Conservation (phyloP, 2,113 vertebrate species). For the Promerops cafer region DNA sequence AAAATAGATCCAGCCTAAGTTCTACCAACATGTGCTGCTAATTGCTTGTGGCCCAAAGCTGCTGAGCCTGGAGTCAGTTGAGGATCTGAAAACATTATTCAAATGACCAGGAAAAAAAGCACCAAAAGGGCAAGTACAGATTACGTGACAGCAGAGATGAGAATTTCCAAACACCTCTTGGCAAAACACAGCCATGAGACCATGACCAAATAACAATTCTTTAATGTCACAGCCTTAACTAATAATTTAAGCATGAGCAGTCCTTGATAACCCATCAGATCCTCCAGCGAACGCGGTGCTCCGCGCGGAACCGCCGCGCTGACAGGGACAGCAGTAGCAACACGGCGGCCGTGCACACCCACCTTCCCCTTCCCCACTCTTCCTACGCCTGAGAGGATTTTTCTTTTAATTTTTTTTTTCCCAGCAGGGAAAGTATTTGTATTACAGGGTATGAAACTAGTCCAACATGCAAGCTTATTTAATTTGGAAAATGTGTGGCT, state of each 20-base stretch:
- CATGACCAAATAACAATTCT: slow-evolving; percentile 31
- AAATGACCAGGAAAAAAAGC: slow-evolving; percentile 13
- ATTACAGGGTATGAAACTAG: slow-evolving; percentile 65
- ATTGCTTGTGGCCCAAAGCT: slow-evolving; percentile 51
- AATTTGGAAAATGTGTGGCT: slow-evolving; percentile 74
- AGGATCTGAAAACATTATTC: slow-evolving; percentile 39
- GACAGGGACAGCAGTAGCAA: background rate
- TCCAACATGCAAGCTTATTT: slow-evolving; percentile 67
- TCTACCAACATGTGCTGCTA: background rate
- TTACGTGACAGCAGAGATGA: slow-evolving; percentile 27
- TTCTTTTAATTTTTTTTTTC: background rate
- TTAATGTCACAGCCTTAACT: slow-evolving; percentile 48
- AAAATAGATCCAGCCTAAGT: background rate
- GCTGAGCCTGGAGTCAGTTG: slow-evolving; percentile 7
- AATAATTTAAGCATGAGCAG: slow-evolving; percentile 41
- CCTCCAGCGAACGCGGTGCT: background rate
- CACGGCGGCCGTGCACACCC: background rate
- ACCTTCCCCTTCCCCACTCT: background rate
- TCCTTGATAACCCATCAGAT: slow-evolving; percentile 30
- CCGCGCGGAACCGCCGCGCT: background rate
- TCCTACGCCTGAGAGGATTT: slow-evolving; percentile 3
- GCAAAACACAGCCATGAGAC: slow-evolving; percentile 29
- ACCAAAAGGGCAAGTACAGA: slow-evolving; percentile 57
- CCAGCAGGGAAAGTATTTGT: slow-evolving; percentile 62
- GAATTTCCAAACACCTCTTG: slow-evolving; percentile 47